Evolutionary conservation across 2,888 invertebrate genomes (phyloP), one percentile per base, ranked within the genome.

Genomic region (Pseudococcus jackbeardsleyi): DNA sequence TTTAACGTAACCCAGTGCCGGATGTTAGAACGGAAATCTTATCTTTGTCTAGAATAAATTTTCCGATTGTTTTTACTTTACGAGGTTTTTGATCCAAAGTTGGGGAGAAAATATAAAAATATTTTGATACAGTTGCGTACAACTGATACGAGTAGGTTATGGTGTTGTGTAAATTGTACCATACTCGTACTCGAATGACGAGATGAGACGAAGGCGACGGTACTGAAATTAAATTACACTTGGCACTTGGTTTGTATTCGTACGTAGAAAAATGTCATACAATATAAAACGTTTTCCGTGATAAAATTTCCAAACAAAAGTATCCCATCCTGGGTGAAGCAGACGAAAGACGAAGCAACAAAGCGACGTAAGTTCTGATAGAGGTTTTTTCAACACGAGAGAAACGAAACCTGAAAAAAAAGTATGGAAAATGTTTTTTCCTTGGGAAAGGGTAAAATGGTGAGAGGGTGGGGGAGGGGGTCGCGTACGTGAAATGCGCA

Each of bases 11-110:
- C 46, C 72, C 42, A 46, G 79, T 82, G 11, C 33, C 79, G 79
- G 46, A 82, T 82, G n/a, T 22, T 46, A 82, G 46, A 82, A 82
- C 19, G 79, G 79, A 82, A 82, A 82, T 82, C 46, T 42, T 82
- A 82, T 46, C 42, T 46, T 46, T 42, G 42, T 46, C 42, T 19
- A 7, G 46, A 82, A 82, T 46, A 82, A 46, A 82, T 82, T 72
- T 26, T 15, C 3, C n/a, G 1, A 72, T 72, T 39, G 72, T 72
- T 72, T 33, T 72, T 72, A 72, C 33, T 72, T 72, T 33, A 72
- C 33, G 33, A 33, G 72, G 33, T 72, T 72, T 72, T 33, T 72
- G 72, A 33, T 72, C 33, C 15, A 12, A 64, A 7, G 11, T 19
- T 11, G 64, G 11, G 22, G 64, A 9, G n/a, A 33, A 17, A 17